phyloP scores from a whole-genome alignment of 2,888 invertebrate species.

The Euproctis similis region DNA sequence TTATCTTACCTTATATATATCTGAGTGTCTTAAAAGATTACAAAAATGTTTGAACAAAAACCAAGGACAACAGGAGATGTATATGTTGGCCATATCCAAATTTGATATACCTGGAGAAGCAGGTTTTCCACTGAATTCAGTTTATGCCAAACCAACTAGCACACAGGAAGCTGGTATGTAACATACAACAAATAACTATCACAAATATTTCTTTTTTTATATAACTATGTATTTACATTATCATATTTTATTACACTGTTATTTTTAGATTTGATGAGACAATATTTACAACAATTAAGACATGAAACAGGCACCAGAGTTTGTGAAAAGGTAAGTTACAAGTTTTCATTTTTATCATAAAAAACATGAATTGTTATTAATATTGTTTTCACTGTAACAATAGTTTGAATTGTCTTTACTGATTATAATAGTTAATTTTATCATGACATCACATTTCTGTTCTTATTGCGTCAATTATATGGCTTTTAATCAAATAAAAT shows the following conservation, averaged over 20 bases:
- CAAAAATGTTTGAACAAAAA: conserved; percentile 93
- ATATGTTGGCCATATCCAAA: conserved; percentile 93
- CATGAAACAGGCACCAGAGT: conserved; percentile 96
- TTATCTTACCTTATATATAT: conserved; percentile 97
- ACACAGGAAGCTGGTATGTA: conserved; percentile 86
- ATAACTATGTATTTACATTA: too few species aligned
- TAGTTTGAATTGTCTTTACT: too few species aligned
- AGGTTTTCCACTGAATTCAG: conserved; percentile 95
- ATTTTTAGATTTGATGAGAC: conserved; percentile 94
- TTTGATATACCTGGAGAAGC: conserved; percentile 98
- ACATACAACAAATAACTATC: too few species aligned
- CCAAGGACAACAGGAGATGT: conserved; percentile 96
- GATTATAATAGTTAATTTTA: too few species aligned
- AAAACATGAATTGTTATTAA: too few species aligned
- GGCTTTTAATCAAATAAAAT: too few species aligned
- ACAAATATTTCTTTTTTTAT: too few species aligned
- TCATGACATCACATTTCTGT: too few species aligned
- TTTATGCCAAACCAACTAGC: conserved; percentile 90
- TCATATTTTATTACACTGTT: too few species aligned
- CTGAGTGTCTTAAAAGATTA: conserved; percentile 96
- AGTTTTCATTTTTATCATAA: too few species aligned
- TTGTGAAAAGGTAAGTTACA: conserved; percentile 88
- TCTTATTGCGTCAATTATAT: too few species aligned
- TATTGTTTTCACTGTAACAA: too few species aligned
- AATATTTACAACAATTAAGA: conserved; percentile 94